Base-by-base conservation (phyloP, 2,888 invertebrate species). In the Chouioia cunea region DNA sequence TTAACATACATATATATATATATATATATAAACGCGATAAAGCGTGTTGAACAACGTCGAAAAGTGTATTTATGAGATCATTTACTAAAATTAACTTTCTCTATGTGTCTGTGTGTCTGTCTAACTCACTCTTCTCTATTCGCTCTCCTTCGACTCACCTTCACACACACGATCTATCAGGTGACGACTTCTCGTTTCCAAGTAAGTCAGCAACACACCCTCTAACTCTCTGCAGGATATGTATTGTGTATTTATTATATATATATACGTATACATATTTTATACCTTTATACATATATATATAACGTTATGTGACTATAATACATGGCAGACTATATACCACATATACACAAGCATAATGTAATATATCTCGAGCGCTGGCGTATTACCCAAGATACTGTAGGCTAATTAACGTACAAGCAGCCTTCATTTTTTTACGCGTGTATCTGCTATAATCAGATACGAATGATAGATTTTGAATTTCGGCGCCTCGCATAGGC, bases 101-200 rank as follows among this genome's bases (percentile, higher is more conserved):
- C 79, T 82, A 76, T 83, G 78, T 84, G 81, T 84, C 82, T 85
- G 81, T 84, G 79, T 83, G 80, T 81, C 79, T 79, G 79, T 81
- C 79, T 79, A 79, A 80, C 78, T 82, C 82, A 79, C 84, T 80
- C 79, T 83, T 78, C 78, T 79, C 79, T 77, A 75, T 79, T 76
- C 76, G 80, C 73, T 79, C 80, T 67, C 62, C 58, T 70, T 52
- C 62, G 65, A 59, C 63, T 56, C 71, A 74, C 75, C 71, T 77
- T 76, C 75, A 75, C 76, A 73, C 75, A 71, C 65, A 73, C 79
- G 76, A 36, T 76, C 77, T 48, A 43, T 77, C 83, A 90, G 90
- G 89, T 87, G 90, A 90, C 87, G 90, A 89, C 87, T 89, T 87
- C 89, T 88, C 88, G 83, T 88, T 88, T 84, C 82, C 89, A 90